Base-by-base conservation (phyloP, 2,113 vertebrate genomes). In the Tretioscincus oriximinensis region DNA sequence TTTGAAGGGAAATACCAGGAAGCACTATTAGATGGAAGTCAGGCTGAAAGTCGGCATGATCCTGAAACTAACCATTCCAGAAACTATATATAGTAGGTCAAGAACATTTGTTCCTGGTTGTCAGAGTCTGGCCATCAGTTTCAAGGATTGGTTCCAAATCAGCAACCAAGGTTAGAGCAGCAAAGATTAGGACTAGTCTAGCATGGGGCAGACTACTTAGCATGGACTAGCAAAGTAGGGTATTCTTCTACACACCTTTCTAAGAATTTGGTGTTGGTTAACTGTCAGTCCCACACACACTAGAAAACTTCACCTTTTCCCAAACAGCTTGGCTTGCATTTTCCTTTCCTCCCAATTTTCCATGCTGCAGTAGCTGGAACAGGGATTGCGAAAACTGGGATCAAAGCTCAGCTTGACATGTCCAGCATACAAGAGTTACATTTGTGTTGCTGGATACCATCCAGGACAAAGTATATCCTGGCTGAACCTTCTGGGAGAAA, bases 391-490 rank as follows among this genome's bases (percentile, higher is more conserved):
- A 83, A 91, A 93, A 71, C 69, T 45, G 41, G 64, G 88, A 85
- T n/a, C 90, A 88, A 90, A 92, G 90, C 77, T 93, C 91, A 89
- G 86, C 89, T 89, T 85, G 26, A 49, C 29, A 26, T 78, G 26
- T 1, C 0, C 75, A 54, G 54, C 6, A 9, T 41, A 41, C 24
- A 49, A 73, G 21, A 68, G 41, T 78, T 81, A 68, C 64, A 76
- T 51, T 64, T 77, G 61, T 3, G 65, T 8, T 81, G 76, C 14
- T 91, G 86, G 85, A 91, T 84, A 80, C 20, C 29, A 74, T 69
- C 78, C 89, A 91, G 90, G 85, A 88, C 87, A 92, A 92, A 90
- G 87, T 91, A 85, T 87, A 41, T 3, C 78, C 73, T 76, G 41
- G 73, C 80, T 69, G 69, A 76, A 70, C 66, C 65, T 73, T 70